These are phyloP conservation scores for Malacoraja senta DNA, from an alignment of 2,797 vertebrate genomes.

Conservation along the genomic window DNA sequence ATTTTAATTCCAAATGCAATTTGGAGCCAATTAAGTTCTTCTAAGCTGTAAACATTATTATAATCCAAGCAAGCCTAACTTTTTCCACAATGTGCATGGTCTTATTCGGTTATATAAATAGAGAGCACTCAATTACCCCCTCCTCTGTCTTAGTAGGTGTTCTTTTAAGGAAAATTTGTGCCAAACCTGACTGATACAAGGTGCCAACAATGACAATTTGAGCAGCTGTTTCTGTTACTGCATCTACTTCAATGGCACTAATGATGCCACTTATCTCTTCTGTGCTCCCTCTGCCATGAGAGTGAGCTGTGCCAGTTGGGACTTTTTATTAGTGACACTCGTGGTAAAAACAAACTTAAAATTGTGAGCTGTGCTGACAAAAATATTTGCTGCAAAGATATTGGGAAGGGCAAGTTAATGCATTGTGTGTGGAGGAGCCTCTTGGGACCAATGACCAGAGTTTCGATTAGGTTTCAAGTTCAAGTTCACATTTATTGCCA, in stretches of 20 bases:
- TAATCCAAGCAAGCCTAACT: neutral
- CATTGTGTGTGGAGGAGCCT: too few relatives aligned
- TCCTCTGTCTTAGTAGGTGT: neutral
- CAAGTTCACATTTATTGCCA: too few relatives aligned
- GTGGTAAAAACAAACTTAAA: neutral
- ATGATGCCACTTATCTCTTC: neutral
- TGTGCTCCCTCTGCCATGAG: neutral
- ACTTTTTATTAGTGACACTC: neutral
- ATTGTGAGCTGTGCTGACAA: neutral
- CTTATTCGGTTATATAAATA: neutral
- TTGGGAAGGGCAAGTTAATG: neutral
- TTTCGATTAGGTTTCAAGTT: too few relatives aligned
- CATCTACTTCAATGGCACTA: neutral
- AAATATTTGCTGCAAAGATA: neutral
- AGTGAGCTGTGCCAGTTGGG: slow-evolving; percentile 5
- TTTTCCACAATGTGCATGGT: neutral
- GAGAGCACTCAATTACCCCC: neutral
- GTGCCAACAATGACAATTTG: neutral
- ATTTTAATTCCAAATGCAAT: neutral
- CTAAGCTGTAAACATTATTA: neutral
- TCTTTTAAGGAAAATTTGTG: neutral
- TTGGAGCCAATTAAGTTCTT: neutral
- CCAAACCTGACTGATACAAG: neutral
- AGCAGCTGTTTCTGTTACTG: slow-evolving; percentile 15
- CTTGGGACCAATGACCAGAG: too few relatives aligned